Base-by-base conservation (phyloP, 2,888 invertebrate genomes). In the Cotesia congregata region DNA sequence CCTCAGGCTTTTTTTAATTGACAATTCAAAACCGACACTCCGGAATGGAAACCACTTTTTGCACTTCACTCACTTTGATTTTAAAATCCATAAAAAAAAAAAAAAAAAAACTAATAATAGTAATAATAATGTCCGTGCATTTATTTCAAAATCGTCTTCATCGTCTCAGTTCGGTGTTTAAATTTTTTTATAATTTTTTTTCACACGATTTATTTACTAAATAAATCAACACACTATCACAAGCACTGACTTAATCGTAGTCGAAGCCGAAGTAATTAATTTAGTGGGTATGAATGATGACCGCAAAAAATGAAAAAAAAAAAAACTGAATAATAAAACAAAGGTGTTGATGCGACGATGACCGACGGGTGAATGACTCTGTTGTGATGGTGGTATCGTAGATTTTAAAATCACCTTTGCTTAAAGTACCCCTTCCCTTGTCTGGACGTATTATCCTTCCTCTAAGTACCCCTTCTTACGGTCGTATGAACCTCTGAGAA, bases 361-460 rank as follows among this genome's bases (percentile, higher is more conserved):
- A 86, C 86, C 86, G 86, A 85, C 85, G 85, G 86, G 86, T 86
- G 86, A 86, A 86, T 86, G 86, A 86, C 86, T 86, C 85, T 82
- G 83, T 80, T 60, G 81, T 80, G 82, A 83, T 83, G 85, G 85
- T 85, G 86, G 85, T 81, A 82, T 84, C 84, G 81, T 82, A 82
- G 83, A 85, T 86, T 86, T 82, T 85, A 83, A 81, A 84, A 85
- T 85, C 84, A 80, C 77, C 68, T 72, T 30, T 67, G 50, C 50
- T 50, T 41, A 38, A 30, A 67, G n/a, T 61, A 41, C 59, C 68
- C 68, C 83, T 80, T 84, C 50, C 12, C 50, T 50, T 50, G 30
- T 30, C 30, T 30, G 50, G 50, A 12, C 3, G 50, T 50, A 50
- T 50, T 50, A 50, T 50, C 50, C 50, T 50, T 50, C 50, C 50